Conservation (phyloP, 2,113 vertebrate species). For the Pardalotus punctatus region DNA sequence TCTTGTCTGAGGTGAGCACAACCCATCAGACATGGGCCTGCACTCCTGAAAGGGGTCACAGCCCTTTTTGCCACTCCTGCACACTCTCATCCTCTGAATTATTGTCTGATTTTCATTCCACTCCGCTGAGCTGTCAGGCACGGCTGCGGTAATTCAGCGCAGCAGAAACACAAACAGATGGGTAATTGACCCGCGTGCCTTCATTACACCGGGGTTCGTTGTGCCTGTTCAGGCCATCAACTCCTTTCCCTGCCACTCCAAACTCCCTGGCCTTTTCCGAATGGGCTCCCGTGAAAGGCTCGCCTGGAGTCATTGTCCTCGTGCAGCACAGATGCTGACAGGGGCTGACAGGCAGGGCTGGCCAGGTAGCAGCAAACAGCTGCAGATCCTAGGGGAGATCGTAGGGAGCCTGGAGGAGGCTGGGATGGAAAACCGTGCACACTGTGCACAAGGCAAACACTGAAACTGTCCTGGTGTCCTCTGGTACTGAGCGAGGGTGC, state of each 20-base stretch:
- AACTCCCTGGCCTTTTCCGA: constrained; percentile 16
- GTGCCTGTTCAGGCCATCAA: constrained; percentile 42
- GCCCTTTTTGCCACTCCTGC: constrained; percentile 63
- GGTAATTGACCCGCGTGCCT: constrained; percentile 73
- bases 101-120: constrained; percentile 72
- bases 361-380: constrained; percentile 41
- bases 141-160: constrained; percentile 59
- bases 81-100: constrained; percentile 64
- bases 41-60: constrained; percentile 65
- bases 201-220: constrained; percentile 50
- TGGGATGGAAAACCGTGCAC: neutral
- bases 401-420: neutral
- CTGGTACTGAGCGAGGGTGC: neutral
- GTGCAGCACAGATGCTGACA: neutral
- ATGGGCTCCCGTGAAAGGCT: neutral
- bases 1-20: constrained; percentile 19
- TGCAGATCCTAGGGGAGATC: constrained; percentile 5
- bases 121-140: constrained; percentile 71
- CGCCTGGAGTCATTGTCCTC: neutral
- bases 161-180: constrained; percentile 74
- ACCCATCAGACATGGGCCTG: constrained; percentile 41
- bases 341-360: constrained; percentile 47
- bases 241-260: constrained; percentile 51
- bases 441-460: neutral
- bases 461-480: neutral